These are phyloP conservation scores for Meteorus cinctellus DNA, from an alignment of 2,888 invertebrate genomes.

Conservation along the genomic window DNA sequence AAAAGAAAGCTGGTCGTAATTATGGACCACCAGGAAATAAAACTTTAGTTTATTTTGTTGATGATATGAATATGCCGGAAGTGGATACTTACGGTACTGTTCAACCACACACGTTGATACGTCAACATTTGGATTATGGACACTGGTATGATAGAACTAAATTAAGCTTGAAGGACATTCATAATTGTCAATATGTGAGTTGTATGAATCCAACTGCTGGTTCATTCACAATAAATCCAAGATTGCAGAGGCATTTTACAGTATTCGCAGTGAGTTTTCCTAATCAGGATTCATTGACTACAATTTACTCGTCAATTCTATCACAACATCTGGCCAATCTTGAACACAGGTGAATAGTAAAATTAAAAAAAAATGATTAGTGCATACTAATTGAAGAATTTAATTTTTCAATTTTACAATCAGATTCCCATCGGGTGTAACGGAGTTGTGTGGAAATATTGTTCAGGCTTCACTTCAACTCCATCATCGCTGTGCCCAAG, in stretches of 20 bases:
- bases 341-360: conserved; percentile 80
- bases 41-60: conserved; percentile 94
- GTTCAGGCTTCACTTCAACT: conserved; percentile 88
- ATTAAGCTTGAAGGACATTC: conserved; percentile 92
- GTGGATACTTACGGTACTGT: conserved; percentile 94
- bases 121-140: conserved; percentile 95
- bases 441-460: conserved; percentile 76
- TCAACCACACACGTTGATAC: conserved; percentile 95
- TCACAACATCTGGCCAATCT: conserved; percentile 88
- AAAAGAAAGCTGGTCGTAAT: conserved; percentile 94
- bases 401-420: background rate
- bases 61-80: conserved; percentile 99
- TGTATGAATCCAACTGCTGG: conserved; percentile 99
- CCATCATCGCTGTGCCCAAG: conserved; percentile 89
- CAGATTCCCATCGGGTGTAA: conserved; percentile 65
- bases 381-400: background rate
- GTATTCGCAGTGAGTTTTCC: conserved; percentile 91
- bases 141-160: conserved; percentile 97
- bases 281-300: conserved; percentile 86
- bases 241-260: conserved; percentile 92
- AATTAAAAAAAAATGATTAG: no score
- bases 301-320: conserved; percentile 92
- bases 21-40: conserved; percentile 97
- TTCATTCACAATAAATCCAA: conserved; percentile 96
- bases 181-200: conserved; percentile 96